A percentile compares a stretch with the other conserved stretches of the same genome.
These are phyloP conservation scores for Acanthis flammea DNA, from an alignment of 2,797 vertebrate genomes.

Conservation along the genomic window DNA sequence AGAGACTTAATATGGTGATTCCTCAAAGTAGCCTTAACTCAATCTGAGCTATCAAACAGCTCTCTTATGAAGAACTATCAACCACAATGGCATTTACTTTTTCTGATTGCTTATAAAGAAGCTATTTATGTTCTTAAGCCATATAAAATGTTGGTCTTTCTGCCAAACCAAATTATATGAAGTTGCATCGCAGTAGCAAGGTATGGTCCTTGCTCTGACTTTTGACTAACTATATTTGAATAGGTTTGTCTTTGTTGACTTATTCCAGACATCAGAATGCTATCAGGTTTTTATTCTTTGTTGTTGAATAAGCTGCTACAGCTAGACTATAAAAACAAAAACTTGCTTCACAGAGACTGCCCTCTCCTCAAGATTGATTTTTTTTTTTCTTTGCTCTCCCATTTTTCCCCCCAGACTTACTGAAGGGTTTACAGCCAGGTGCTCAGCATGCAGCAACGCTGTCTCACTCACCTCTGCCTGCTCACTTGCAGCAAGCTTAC, in stretches of 20 bases:
- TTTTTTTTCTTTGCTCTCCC: background rate
- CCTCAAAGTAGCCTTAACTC: background rate
- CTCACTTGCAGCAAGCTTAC: slow-evolving; percentile 93
- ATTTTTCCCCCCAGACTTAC: slow-evolving; percentile 82
- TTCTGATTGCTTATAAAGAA: background rate
- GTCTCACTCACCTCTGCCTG: slow-evolving; percentile 86
- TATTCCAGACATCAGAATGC: background rate
- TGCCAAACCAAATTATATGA: background rate
- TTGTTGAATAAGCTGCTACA: background rate
- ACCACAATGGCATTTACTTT: background rate
- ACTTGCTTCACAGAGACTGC: background rate
- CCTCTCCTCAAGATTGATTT: background rate
- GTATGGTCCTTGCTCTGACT: background rate
- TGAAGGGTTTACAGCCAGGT: slow-evolving; percentile 97
- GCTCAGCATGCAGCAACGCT: slow-evolving; percentile 84
- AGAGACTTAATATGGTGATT: background rate
- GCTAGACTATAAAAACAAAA: background rate
- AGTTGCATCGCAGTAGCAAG: background rate
- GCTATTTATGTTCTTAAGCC: background rate
- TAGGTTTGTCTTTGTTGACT: background rate
- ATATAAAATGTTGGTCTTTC: background rate
- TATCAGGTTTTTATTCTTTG: background rate
- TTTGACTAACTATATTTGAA: background rate
- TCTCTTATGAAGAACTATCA: background rate
- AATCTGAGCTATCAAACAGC: background rate